Base-by-base conservation (phyloP, 2,797 vertebrate species). In the Tangara arthus region DNA sequence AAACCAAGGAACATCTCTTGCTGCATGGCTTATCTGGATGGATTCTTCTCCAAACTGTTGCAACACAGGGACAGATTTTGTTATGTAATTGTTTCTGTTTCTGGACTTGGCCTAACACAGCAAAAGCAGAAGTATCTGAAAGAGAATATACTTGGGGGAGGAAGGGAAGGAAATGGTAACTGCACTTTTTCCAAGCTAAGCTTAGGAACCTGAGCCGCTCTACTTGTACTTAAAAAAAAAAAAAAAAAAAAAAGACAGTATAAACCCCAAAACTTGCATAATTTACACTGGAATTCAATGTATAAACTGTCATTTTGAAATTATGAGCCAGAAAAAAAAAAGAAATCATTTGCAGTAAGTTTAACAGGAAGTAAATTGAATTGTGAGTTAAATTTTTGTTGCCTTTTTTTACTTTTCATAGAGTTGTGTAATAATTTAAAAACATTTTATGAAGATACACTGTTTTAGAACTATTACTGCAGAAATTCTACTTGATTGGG, bases 121-220 rank as follows among this genome's bases (percentile, higher is more conserved):
- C 19, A 85, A 88, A 95, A 94, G 94, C 71, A 89, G 96, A 95
- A 94, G 65, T 71, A 44, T 64, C 52, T 71, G n/a, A 81, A 92
- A 91, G 20, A 80, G 87, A 80, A 75, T 75, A 37, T 64, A 47
- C 11, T 46, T 47, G 34, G 30, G 30, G 27, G 26, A 41, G 17
- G 26, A 16, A 17, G 17, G 53, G 72, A 77, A 81, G 57, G 77
- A 91, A 89, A 90, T 44, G 32, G 30, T 57, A 68, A 30, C 37
- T 66, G 13, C 8, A 1, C 56, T 70, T 89, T 92, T 76, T 72
- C 69, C 27, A 11, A 30, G 28, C 32, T 76, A 19, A 8, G 19
- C 30, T 37, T 65, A 41, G 47, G 55, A 46, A 15, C 55, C 28
- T 39, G 47, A 83, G 32, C 32, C 6, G 11, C 8, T 82, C 27